phyloP scores from a whole-genome alignment of 1,140 invertebrate species.

The Leptopilina boulardi region DNA sequence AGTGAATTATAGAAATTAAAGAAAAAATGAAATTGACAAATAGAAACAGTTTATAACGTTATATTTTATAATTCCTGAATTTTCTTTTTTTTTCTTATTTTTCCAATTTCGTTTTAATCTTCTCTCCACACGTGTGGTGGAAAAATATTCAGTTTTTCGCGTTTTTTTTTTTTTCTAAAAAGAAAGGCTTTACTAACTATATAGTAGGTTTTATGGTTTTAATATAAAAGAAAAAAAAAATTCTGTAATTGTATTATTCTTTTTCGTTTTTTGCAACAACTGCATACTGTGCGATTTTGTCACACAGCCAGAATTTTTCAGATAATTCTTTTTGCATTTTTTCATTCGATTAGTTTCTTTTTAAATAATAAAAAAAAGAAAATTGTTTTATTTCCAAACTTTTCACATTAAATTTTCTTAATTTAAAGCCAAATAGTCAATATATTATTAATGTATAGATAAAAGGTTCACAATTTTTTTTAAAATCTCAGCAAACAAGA shows the following conservation, averaged over 20 bases:
- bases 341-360: not conserved
- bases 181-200: not conserved
- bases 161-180: not conserved
- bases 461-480: too few species aligned
- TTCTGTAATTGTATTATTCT: not conserved
- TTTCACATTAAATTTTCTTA: not conserved
- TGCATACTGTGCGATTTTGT: not conserved
- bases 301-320: not conserved
- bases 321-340: conserved; percentile 11
- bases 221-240: not conserved
- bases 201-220: not conserved
- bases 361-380: not conserved
- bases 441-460: too few species aligned
- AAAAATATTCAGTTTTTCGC: not conserved
- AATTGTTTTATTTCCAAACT: not conserved
- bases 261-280: not conserved
- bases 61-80: too few species aligned
- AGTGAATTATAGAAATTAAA: too few species aligned
- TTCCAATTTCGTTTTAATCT: too few species aligned
- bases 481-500: too few species aligned
- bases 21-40: too few species aligned
- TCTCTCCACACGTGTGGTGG: not conserved
- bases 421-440: too few species aligned
- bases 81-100: too few species aligned
- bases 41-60: too few species aligned